Conservation (phyloP, 2,888 invertebrate genomes). For the Camptogramma bilineatum region DNA sequence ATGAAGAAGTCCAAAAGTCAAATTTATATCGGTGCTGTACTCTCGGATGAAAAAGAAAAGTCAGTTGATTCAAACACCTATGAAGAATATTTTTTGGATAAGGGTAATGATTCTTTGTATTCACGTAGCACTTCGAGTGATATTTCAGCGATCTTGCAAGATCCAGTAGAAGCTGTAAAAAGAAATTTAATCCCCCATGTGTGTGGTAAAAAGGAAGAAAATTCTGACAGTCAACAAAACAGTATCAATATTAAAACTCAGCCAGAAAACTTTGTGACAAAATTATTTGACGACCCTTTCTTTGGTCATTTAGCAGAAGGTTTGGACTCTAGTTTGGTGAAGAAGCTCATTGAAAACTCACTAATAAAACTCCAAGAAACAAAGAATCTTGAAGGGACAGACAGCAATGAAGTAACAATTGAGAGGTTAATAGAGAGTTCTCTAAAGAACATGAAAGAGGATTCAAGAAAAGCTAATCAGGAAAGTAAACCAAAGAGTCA, state of each 20-base stretch:
- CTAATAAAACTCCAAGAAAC: slow-evolving; percentile 86
- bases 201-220: slow-evolving; percentile 86
- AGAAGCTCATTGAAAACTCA: slow-evolving; percentile 88
- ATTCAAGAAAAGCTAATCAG: slow-evolving; percentile 54
- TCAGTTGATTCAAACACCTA: slow-evolving; percentile 68
- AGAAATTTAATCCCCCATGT: slow-evolving; percentile 91
- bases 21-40: slow-evolving; percentile 78
- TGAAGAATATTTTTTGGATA: slow-evolving; percentile 74
- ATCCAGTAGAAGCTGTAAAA: slow-evolving; percentile 91
- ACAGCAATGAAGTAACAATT: slow-evolving; percentile 73
- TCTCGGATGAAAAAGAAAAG: slow-evolving; percentile 60
- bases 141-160: slow-evolving; percentile 85
- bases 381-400: slow-evolving; percentile 76
- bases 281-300: slow-evolving; percentile 87
- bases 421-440: slow-evolving; percentile 84
- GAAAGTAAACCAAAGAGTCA: slow-evolving; percentile 55
- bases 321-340: slow-evolving; percentile 86
- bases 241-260: slow-evolving; percentile 49
- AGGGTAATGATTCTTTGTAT: slow-evolving; percentile 47
- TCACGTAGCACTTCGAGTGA: slow-evolving; percentile 58
- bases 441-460: slow-evolving; percentile 73
- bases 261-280: slow-evolving; percentile 81
- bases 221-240: slow-evolving; percentile 45
- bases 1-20: slow-evolving; percentile 79
- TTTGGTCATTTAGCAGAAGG: slow-evolving; percentile 87